Evolutionary conservation across 2,797 vertebrate species (phyloP), one percentile per base, ranked within the genome.

Genomic region (Cetoscarus ocellatus): DNA sequence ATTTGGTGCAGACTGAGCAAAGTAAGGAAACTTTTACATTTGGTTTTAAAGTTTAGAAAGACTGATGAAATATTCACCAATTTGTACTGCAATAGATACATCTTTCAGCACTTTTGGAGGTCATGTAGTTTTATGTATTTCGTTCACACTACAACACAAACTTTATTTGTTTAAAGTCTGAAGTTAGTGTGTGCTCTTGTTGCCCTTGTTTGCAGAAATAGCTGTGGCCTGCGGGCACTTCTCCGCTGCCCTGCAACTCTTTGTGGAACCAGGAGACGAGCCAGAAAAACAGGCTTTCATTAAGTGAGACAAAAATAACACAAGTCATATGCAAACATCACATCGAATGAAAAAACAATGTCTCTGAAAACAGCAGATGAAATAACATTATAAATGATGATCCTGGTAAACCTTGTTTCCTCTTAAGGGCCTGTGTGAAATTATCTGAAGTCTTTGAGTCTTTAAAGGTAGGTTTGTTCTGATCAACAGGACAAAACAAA

Each of bases 141-240:
- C 2, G 3, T 55, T 1, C 8, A 47, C 13, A 40, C 17, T 11
- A 15, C 7, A 14, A 27, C 1, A 0, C 3, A 14, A 50, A 18
- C 45, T 10, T 1, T 48, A 9, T 54, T 48, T 10, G 40, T 47
- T 38, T 8, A 6, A 1, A 15, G 3, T 49, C 47, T 58, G 4
- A 44, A 56, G 3, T 52, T 13, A 11, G 5, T 51, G 17, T 67
- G 10, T 39, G 9, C 6, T 34, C 5, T 0, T 68, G n/a, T 70
- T 70, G 6, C 53, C 0, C 64, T 39, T 77, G 12, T 62, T 40
- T 72, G 19, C 73, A 95, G 95, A 88, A 79, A 92, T 95, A 60
- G 88, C 94, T 11, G 68, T 94, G 75, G 94, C 94, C 15, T 95
- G 88, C 79, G 94, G 91, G 3, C 94, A 95, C 83, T 94, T 95